Evolutionary conservation across 2,888 invertebrate species (phyloP).

Genomic region (Epistrophe grossulariae): DNA sequence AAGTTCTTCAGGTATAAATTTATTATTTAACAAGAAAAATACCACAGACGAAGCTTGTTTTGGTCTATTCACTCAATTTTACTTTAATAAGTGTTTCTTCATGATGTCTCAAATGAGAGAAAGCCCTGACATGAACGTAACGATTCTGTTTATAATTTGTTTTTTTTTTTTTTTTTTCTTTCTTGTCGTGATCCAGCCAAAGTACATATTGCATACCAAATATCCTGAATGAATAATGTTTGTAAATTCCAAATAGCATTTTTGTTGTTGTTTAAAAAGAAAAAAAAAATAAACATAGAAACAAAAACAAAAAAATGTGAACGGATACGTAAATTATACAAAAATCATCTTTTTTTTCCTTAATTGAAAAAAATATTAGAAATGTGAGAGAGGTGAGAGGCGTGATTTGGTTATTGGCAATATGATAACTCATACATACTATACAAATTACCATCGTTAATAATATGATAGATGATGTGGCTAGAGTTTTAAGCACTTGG

Average conservation of each 20-base stretch:
- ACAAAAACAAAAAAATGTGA: too few species aligned
- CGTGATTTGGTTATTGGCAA: constrained; percentile 56
- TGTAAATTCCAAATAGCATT: constrained; percentile 18
- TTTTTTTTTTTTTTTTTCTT: background rate
- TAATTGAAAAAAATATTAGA: constrained; percentile 25
- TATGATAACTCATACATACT: constrained; percentile 12
- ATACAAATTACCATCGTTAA: constrained; percentile 40
- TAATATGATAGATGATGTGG: constrained; percentile 13
- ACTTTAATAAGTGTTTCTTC: constrained; percentile 44
- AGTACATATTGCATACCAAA: constrained; percentile 66
- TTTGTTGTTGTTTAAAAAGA: background rate
- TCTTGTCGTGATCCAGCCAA: constrained; percentile 61
- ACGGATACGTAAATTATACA: constrained; percentile 52
- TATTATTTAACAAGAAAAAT: constrained; percentile 39
- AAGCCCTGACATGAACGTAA: constrained; percentile 62
- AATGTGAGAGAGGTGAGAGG: constrained; percentile 44
- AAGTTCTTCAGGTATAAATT: constrained; percentile 26
- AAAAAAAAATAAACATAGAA: constrained; percentile 18
- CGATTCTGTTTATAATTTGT: background rate
- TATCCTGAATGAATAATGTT: constrained; percentile 65
- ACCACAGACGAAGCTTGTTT: constrained; percentile 16
- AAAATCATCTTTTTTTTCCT: constrained; percentile 54
- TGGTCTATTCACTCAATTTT: constrained; percentile 15
- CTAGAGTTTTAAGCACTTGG: background rate
- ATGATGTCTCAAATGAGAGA: constrained; percentile 62